phyloP scores from a whole-genome alignment of 2,888 invertebrate genomes.

The Drosophila aldrichi region DNA sequence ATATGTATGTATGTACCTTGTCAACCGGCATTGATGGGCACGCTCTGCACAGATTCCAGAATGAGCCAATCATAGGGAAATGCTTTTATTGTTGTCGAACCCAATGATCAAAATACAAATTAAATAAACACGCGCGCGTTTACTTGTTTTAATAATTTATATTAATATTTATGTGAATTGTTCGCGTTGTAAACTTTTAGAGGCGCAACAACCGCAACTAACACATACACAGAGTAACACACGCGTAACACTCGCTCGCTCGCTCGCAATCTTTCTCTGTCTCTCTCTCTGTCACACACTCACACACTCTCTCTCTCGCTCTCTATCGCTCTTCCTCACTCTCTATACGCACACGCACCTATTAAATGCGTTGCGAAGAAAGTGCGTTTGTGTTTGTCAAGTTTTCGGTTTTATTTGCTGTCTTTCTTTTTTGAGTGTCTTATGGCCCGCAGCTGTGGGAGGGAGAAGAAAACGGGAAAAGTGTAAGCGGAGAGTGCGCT shows the following conservation, averaged over 20 bases:
- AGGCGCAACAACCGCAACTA: slow-evolving; percentile 62
- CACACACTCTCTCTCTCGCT: slow-evolving; percentile 7
- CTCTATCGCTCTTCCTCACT: slow-evolving; percentile 23
- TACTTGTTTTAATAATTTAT: slow-evolving; percentile 32
- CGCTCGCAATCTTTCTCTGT: slow-evolving; percentile 11
- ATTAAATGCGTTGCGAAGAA: slow-evolving; percentile 71
- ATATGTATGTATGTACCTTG: slow-evolving; percentile 88
- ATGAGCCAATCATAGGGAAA: slow-evolving; percentile 96
- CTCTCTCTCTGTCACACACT: neutral
- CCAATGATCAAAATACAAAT: slow-evolving; percentile 67
- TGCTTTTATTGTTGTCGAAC: slow-evolving; percentile 71
- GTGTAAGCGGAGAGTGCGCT: slow-evolving; percentile 18
- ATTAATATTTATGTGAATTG: slow-evolving; percentile 15
- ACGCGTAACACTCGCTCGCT: slow-evolving; percentile 38
- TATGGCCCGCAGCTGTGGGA: slow-evolving; percentile 40
- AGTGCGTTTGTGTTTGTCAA: slow-evolving; percentile 67
- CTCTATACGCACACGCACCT: slow-evolving; percentile 74
- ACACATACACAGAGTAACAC: slow-evolving; percentile 53
- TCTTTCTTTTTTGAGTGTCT: slow-evolving; percentile 35
- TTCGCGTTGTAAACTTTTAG: slow-evolving; percentile 41
- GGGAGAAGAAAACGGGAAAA: slow-evolving; percentile 18
- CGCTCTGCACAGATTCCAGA: slow-evolving; percentile 98
- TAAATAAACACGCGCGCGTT: slow-evolving; percentile 65
- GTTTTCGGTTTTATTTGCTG: slow-evolving; percentile 56
- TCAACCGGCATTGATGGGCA: slow-evolving; percentile 98